Evolutionary conservation across 2,113 vertebrate species (phyloP).

Genomic region (Bothrops jararaca): DNA sequence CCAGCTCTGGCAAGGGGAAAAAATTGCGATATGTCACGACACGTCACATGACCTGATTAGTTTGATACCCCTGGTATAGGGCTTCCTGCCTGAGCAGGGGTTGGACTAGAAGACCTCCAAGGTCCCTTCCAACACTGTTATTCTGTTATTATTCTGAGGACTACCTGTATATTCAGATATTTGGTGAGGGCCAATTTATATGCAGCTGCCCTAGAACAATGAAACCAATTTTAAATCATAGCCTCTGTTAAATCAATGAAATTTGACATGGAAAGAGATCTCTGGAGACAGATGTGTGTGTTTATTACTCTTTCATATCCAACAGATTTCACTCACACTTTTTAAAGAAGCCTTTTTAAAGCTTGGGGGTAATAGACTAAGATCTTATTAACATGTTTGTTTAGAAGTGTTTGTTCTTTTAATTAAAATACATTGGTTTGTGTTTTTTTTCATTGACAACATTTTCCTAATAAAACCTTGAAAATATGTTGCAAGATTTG

Average conservation of each 20-base stretch:
- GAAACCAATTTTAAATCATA: slow-evolving; percentile 21
- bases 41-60: no score
- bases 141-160: no score
- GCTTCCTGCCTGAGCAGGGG: no score
- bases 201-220: background rate
- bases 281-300: background rate
- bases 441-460: no score
- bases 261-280: background rate
- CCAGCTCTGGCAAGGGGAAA: no score
- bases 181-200: background rate
- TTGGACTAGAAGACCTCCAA: no score
- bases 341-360: background rate
- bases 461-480: background rate
- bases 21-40: no score
- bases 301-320: slow-evolving; percentile 9
- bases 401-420: background rate
- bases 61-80: no score
- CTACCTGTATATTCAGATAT: background rate
- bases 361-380: background rate
- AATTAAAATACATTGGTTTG: background rate
- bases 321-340: slow-evolving; percentile 1
- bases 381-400: background rate
- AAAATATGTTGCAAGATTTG: no score
- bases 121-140: no score
- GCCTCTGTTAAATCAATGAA: slow-evolving; percentile 15